Evolutionary conservation across 2,888 invertebrate species (phyloP).

Genomic region (Dolomedes plantarius): DNA sequence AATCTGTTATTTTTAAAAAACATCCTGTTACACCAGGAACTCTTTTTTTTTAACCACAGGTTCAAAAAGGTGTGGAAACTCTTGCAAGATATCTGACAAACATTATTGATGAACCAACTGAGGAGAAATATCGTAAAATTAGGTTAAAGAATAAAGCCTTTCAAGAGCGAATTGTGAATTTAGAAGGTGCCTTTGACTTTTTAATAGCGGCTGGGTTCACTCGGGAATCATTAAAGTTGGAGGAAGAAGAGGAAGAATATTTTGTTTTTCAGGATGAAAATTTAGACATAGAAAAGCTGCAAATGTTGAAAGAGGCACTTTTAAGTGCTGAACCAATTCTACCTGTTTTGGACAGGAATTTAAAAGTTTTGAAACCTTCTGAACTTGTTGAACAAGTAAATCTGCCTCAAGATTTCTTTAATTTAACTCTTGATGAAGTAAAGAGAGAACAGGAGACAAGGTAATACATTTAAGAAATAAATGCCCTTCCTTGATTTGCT

Average conservation of each 20-base stretch:
- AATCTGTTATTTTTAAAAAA: too few species aligned
- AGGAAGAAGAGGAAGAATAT: conserved; percentile 81
- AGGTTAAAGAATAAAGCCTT: conserved; percentile 89
- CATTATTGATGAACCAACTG: conserved; percentile 87
- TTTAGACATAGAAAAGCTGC: conserved; percentile 75
- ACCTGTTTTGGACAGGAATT: conserved; percentile 87
- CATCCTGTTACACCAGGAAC: too few species aligned
- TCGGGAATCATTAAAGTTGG: conserved; percentile 80
- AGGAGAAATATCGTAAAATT: conserved; percentile 93
- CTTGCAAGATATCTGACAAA: conserved; percentile 93
- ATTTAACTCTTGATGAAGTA: conserved; percentile 87
- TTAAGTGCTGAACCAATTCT: conserved; percentile 87
- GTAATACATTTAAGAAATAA: too few species aligned
- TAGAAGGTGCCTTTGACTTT: conserved; percentile 89
- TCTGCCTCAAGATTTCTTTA: conserved; percentile 90
- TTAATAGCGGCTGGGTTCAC: conserved; percentile 89
- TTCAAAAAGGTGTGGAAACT: conserved; percentile 89
- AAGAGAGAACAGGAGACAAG: conserved; percentile 87
- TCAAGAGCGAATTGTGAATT: conserved; percentile 85
- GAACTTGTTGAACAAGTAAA: conserved; percentile 81
- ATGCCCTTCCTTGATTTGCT: too few species aligned
- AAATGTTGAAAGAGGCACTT: conserved; percentile 86
- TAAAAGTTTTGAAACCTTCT: conserved; percentile 88
- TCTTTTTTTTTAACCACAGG: too few species aligned
- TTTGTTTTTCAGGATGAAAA: conserved; percentile 81